phyloP scores from a whole-genome alignment of 1,140 invertebrate genomes.

The Drosophila lacertosa region DNA sequence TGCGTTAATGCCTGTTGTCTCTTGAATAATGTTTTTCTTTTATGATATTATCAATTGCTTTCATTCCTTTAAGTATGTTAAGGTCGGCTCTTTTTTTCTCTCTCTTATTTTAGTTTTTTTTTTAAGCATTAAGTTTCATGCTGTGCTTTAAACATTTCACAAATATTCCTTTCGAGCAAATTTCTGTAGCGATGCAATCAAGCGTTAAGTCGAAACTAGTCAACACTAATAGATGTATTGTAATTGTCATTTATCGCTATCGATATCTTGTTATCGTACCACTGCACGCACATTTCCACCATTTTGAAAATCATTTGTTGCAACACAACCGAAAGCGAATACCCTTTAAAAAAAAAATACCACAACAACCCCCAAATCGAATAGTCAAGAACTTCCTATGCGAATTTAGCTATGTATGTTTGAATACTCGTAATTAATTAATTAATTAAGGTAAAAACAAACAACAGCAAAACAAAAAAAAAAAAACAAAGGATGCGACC shows the following conservation, averaged over 20 bases:
- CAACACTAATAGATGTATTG: slow-evolving; percentile 44
- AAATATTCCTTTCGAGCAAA: slow-evolving; percentile 20
- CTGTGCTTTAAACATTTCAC: slow-evolving; percentile 38
- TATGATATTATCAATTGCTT: slow-evolving; percentile 8
- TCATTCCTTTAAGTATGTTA: slow-evolving; percentile 14
- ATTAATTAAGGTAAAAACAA: slow-evolving; percentile 1
- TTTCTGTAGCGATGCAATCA: slow-evolving; percentile 29
- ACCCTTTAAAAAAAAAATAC: background rate
- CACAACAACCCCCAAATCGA: background rate
- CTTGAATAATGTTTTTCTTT: slow-evolving; percentile 17
- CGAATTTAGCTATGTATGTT: slow-evolving; percentile 3
- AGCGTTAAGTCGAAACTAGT: slow-evolving; percentile 18
- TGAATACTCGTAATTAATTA: slow-evolving; percentile 11
- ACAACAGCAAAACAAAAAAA: too few species aligned
- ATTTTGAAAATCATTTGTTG: slow-evolving; percentile 5
- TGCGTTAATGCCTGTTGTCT: slow-evolving; percentile 27
- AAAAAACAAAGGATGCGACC: slow-evolving; percentile 15
- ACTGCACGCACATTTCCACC: slow-evolving; percentile 42
- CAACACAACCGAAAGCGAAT: slow-evolving; percentile 21
- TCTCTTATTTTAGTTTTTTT: slow-evolving; percentile 14
- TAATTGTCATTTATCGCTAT: slow-evolving; percentile 40
- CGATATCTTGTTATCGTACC: slow-evolving; percentile 44
- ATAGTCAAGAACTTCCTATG: background rate
- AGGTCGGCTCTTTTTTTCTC: background rate
- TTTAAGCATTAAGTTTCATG: slow-evolving; percentile 41